A percentile compares a stretch with the other conserved stretches of the same genome.
Conservation (phyloP, 2,113 vertebrate species). For the Mustela nigripes region DNA sequence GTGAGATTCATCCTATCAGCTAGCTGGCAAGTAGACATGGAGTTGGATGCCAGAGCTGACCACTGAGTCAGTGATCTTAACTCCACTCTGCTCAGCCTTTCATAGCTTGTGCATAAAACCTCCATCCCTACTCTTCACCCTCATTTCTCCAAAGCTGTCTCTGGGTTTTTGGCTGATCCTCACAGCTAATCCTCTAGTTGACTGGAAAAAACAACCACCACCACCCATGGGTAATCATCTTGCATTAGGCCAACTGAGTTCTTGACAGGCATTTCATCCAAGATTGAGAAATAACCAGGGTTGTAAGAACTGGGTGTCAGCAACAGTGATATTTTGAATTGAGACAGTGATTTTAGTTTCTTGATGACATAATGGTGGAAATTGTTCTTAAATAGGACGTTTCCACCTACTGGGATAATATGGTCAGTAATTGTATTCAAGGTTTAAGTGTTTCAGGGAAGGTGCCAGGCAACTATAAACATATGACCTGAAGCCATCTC, state of each 20-base stretch:
- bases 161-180: background rate
- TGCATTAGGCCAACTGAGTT: background rate
- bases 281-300: constrained; percentile 3
- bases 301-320: background rate
- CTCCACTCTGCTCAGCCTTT: background rate
- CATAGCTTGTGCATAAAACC: background rate
- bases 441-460: constrained; percentile 44
- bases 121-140: background rate
- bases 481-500: background rate
- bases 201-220: background rate
- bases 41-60: background rate
- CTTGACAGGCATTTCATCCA: constrained; percentile 37
- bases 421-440: background rate
- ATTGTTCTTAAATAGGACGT: background rate
- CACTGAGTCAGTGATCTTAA: background rate
- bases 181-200: background rate
- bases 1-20: background rate
- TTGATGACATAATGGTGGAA: constrained; percentile 46
- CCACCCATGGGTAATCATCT: background rate
- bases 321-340: constrained; percentile 54
- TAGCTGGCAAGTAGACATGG: background rate
- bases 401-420: background rate
- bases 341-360: constrained; percentile 25
- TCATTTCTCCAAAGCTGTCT: background rate
- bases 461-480: background rate